A percentile compares a stretch with the other conserved stretches of the same genome.
Conservation (phyloP, 1,140 invertebrate species). For the Ridgeia piscesae region DNA sequence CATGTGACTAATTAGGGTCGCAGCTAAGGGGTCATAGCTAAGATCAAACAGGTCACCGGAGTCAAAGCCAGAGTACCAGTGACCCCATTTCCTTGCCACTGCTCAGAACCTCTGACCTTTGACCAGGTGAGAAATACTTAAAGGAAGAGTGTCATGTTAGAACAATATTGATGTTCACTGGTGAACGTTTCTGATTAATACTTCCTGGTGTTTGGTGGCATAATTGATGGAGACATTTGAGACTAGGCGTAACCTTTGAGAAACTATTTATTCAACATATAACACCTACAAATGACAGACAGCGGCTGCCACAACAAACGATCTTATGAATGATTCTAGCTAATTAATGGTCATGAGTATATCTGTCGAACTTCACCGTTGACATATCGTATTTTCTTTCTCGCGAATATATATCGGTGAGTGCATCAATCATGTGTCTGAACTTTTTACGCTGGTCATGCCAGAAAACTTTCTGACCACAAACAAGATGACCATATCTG, state of each 20-base stretch:
- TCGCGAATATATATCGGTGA: too few relatives aligned
- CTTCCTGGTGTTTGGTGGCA: neutral
- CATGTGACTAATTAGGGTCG: too few relatives aligned
- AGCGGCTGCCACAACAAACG: neutral
- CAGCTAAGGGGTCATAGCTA: too few relatives aligned
- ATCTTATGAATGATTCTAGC: neutral
- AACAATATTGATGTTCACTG: neutral
- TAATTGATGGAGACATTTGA: neutral
- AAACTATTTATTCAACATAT: neutral
- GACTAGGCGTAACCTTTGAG: neutral
- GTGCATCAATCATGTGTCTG: neutral
- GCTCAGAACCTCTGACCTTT: neutral
- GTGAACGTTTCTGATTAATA: neutral
- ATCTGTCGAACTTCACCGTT: neutral
- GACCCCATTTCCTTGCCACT: neutral
- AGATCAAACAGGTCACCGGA: too few relatives aligned
- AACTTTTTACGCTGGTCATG: neutral
- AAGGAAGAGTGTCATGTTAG: neutral
- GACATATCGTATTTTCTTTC: neutral
- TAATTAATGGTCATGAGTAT: neutral
- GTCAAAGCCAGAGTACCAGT: neutral
- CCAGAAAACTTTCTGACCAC: neutral
- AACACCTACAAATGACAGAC: neutral
- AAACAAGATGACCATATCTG: neutral
- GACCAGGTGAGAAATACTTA: too few relatives aligned